Percentiles rank a stretch among this genome's conserved stretches.
Evolutionary conservation across 1,140 invertebrate genomes (phyloP).

Genomic region (Sarcophaga peregrina): DNA sequence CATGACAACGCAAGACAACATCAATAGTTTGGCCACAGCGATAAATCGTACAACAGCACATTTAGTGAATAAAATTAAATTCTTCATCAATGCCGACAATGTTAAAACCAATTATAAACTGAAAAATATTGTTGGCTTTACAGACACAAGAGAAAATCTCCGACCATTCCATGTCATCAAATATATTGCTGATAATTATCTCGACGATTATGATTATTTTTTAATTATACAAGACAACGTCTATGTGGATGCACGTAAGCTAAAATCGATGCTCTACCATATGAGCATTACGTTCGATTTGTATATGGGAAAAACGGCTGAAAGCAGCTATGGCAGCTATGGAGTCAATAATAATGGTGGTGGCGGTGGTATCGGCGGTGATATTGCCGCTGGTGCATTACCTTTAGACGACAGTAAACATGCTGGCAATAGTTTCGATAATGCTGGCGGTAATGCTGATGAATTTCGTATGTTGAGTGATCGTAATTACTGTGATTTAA

Average conservation of each 20-base stretch:
- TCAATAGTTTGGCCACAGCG: conserved; percentile 77
- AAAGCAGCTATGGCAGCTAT: conserved; percentile 11
- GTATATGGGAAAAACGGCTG: conserved; percentile 74
- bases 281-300: conserved; percentile 86
- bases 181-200: conserved; percentile 88
- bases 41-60: conserved; percentile 84
- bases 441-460: conserved; percentile 26
- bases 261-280: conserved; percentile 77
- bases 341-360: conserved; percentile 26
- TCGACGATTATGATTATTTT: conserved; percentile 91
- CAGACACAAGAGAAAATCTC: conserved; percentile 78
- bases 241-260: conserved; percentile 80
- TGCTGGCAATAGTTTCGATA: background rate
- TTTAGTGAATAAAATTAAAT: conserved; percentile 82
- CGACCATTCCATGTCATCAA: conserved; percentile 87
- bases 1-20: conserved; percentile 77
- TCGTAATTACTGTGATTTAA: conserved; percentile 68
- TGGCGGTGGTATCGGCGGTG: conserved; percentile 7
- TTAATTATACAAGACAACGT: conserved; percentile 85
- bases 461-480: conserved; percentile 50
- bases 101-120: conserved; percentile 74
- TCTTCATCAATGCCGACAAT: conserved; percentile 77
- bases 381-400: background rate
- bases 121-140: conserved; percentile 84
- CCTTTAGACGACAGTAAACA: background rate